Percentiles rank a stretch among this genome's conserved stretches.
Conservation (phyloP, 2,797 vertebrate genomes). For the Serranus cabrilla region DNA sequence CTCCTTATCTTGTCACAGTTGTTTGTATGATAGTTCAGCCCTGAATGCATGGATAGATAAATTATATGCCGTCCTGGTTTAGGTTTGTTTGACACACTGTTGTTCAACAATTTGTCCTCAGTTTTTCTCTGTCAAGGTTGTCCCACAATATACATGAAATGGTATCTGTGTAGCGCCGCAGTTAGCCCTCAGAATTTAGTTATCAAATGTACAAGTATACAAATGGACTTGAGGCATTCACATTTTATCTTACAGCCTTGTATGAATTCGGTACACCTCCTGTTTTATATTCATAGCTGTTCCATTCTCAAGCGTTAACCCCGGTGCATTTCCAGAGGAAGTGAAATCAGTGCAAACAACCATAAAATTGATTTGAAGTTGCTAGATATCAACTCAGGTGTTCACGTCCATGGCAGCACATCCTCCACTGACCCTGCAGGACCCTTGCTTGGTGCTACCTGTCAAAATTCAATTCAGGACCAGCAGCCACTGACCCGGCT, state of each 20-base stretch:
- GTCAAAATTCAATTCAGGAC: slow-evolving; percentile 80
- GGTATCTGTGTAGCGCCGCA: slow-evolving; percentile 13
- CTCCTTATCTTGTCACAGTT: slow-evolving; percentile 73
- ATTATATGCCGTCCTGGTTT: slow-evolving; percentile 61
- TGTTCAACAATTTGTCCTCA: slow-evolving; percentile 58
- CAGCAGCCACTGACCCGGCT: slow-evolving; percentile 70
- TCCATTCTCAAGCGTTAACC: slow-evolving; percentile 65
- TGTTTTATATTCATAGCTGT: slow-evolving; percentile 80
- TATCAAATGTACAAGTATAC: slow-evolving; percentile 35
- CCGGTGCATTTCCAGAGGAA: slow-evolving; percentile 65
- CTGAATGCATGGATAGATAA: slow-evolving; percentile 68
- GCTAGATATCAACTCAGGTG: slow-evolving; percentile 77
- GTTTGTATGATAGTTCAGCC: slow-evolving; percentile 61
- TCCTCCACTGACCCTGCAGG: slow-evolving; percentile 78
- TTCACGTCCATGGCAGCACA: slow-evolving; percentile 65
- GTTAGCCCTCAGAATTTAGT: slow-evolving; percentile 31
- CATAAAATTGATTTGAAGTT: slow-evolving; percentile 79
- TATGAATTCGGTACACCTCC: slow-evolving; percentile 38
- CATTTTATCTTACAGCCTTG: slow-evolving; percentile 31
- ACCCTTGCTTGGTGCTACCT: slow-evolving; percentile 77
- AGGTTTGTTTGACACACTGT: slow-evolving; percentile 44
- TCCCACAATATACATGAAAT: slow-evolving; percentile 8
- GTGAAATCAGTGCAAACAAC: slow-evolving; percentile 73
- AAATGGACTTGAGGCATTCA: slow-evolving; percentile 6
- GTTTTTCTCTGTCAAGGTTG: slow-evolving; percentile 63